phyloP scores from a whole-genome alignment of 2,888 invertebrate species.

The Scrobipalpa atriplicella region DNA sequence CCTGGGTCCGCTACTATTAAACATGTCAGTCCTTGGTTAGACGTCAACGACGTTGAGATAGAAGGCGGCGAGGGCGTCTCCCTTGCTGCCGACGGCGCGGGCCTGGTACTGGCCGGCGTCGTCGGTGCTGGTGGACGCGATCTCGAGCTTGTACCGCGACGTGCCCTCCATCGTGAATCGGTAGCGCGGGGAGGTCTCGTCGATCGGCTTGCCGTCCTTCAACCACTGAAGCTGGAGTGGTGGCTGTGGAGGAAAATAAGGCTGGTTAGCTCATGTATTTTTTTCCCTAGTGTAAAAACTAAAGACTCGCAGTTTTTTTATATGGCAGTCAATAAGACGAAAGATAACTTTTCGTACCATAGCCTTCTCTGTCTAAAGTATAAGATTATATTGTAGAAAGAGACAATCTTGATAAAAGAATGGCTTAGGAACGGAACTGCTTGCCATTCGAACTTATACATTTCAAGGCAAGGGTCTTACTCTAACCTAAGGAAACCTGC shows the following conservation, averaged over 20 bases:
- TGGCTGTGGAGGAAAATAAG: slow-evolving; percentile 58
- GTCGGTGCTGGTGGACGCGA: slow-evolving; percentile 87
- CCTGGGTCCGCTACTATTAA: slow-evolving; percentile 50
- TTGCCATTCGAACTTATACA: too few species aligned
- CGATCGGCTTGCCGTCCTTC: slow-evolving; percentile 95
- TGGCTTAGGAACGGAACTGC: too few species aligned
- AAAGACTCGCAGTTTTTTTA: too few species aligned
- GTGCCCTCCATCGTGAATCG: slow-evolving; percentile 92
- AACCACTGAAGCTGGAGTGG: slow-evolving; percentile 90
- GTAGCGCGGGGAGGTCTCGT: slow-evolving; percentile 89
- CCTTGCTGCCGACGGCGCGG: slow-evolving; percentile 92
- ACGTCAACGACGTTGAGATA: slow-evolving; percentile 89
- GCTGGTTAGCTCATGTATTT: neutral
- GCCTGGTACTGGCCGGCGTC: slow-evolving; percentile 96
- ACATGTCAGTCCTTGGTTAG: slow-evolving; percentile 54
- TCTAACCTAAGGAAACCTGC: neutral
- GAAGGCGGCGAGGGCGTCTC: slow-evolving; percentile 92
- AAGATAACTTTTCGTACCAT: too few species aligned
- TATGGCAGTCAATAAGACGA: too few species aligned
- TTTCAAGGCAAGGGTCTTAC: too few species aligned
- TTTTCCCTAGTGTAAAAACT: too few species aligned
- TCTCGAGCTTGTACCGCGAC: slow-evolving; percentile 90
- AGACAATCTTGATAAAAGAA: too few species aligned
- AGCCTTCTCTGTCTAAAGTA: too few species aligned
- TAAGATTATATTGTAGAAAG: too few species aligned